These are phyloP conservation scores for Ptychobarbus kaznakovi DNA, from an alignment of 2,797 vertebrate species.

Conservation along the genomic window DNA sequence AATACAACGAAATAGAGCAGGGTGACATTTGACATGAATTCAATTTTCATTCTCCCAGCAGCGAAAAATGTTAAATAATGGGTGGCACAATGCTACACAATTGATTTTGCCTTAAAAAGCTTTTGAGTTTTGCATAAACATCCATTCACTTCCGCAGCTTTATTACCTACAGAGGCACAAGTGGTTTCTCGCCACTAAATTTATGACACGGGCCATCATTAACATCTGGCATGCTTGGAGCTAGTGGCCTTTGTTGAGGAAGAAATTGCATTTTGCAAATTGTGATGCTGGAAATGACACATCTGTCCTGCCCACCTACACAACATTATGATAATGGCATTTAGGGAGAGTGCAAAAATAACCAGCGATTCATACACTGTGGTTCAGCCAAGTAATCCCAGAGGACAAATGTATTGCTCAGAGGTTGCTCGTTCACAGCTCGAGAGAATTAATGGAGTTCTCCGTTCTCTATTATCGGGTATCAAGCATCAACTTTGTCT, in stretches of 20 bases:
- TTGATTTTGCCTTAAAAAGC: slow-evolving; percentile 75
- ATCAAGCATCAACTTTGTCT: slow-evolving; percentile 1
- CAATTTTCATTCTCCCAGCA: slow-evolving; percentile 65
- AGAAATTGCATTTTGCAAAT: slow-evolving; percentile 41
- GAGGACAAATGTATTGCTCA: slow-evolving; percentile 20
- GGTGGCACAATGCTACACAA: slow-evolving; percentile 71
- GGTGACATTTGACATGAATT: slow-evolving; percentile 46
- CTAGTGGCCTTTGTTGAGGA: slow-evolving; percentile 37
- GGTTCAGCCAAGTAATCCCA: slow-evolving; percentile 18
- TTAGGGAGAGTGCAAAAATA: slow-evolving; percentile 42
- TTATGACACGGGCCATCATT: slow-evolving; percentile 28
- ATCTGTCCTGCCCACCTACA: slow-evolving; percentile 40
- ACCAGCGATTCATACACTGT: background rate
- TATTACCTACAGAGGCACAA: slow-evolving; percentile 60
- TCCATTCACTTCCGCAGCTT: slow-evolving; percentile 67
- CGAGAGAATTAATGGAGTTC: slow-evolving; percentile 18
- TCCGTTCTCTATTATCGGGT: background rate
- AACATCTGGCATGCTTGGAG: slow-evolving; percentile 28
- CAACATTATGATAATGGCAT: slow-evolving; percentile 41
- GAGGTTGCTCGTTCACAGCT: slow-evolving; percentile 4
- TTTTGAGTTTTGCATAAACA: slow-evolving; percentile 75
- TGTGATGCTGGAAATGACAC: slow-evolving; percentile 39
- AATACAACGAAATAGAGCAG: slow-evolving; percentile 31
- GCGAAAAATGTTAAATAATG: slow-evolving; percentile 66
- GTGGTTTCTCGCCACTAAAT: slow-evolving; percentile 37